Evolutionary conservation across 1,140 invertebrate species (phyloP).

Genomic region (Scylla paramamosain): DNA sequence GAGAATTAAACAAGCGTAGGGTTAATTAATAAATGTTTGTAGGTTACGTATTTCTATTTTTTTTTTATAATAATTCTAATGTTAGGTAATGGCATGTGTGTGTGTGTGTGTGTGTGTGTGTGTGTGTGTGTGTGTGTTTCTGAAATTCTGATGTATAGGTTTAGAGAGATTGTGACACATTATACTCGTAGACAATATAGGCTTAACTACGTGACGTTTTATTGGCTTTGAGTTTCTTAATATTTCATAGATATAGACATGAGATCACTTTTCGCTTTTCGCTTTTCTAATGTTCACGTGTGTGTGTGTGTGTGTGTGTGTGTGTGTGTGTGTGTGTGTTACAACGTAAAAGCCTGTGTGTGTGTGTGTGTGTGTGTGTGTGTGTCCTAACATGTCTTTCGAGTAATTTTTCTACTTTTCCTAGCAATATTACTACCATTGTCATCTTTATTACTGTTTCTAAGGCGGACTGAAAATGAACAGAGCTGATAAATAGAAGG

Average conservation of each 20-base stretch:
- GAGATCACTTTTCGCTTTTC: not conserved
- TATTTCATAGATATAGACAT: slow-evolving; percentile 38
- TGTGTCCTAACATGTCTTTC: not conserved
- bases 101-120: too few relatives aligned
- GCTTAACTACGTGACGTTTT: too few relatives aligned
- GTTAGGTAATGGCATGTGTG: too few relatives aligned
- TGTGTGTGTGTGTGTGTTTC: too few relatives aligned
- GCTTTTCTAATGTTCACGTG: not conserved
- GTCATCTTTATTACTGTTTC: not conserved
- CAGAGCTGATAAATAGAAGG: not conserved
- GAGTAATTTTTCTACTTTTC: not conserved
- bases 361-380: not conserved
- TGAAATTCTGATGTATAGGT: too few relatives aligned
- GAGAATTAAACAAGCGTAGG: too few relatives aligned
- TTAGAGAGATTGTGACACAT: not conserved
- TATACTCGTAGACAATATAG: not conserved
- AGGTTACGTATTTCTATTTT: too few relatives aligned
- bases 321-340: not conserved
- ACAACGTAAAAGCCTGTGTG: too few relatives aligned
- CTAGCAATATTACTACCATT: not conserved
- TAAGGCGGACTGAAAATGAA: not conserved
- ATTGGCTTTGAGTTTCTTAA: too few relatives aligned
- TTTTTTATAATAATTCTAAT: too few relatives aligned
- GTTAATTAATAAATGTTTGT: too few relatives aligned
- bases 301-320: slow-evolving; percentile 21